Conservation (phyloP, 2,113 vertebrate genomes). For the Tachysurus vachellii region DNA sequence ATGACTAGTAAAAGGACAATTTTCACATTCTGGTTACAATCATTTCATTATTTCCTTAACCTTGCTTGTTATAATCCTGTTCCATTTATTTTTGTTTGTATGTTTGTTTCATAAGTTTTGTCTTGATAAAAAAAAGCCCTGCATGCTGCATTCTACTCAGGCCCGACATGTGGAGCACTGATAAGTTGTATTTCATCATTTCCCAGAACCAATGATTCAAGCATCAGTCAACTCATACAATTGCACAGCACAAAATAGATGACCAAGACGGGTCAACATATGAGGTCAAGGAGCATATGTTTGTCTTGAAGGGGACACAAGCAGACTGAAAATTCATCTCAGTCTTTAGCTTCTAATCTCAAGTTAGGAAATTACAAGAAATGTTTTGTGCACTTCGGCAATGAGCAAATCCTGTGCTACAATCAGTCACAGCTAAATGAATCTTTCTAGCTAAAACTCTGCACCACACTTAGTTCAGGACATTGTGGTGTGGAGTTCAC, state of each 20-base stretch:
- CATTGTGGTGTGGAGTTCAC: background rate
- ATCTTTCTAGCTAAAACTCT: conserved; percentile 24
- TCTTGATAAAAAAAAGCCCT: conserved; percentile 57
- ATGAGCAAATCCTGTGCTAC: conserved; percentile 8
- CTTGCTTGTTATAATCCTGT: conserved; percentile 1
- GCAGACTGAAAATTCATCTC: conserved; percentile 18
- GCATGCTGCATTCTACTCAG: conserved; percentile 70
- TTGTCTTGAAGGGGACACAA: conserved; percentile 17
- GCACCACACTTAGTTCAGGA: conserved; percentile 19
- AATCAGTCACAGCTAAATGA: conserved; percentile 9
- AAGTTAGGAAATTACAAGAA: background rate
- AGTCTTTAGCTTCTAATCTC: conserved; percentile 11
- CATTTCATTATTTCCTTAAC: conserved; percentile 29
- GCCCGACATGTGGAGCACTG: conserved; percentile 49
- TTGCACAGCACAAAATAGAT: conserved; percentile 41
- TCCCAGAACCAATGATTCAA: conserved; percentile 25
- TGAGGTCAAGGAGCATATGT: conserved; percentile 25
- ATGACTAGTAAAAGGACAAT: conserved; percentile 9
- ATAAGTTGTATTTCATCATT: conserved; percentile 36
- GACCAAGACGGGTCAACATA: background rate
- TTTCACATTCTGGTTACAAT: conserved; percentile 11
- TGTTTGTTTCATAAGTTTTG: conserved; percentile 38
- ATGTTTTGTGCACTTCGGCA: background rate
- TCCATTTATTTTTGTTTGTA: conserved; percentile 22
- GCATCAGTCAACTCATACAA: conserved; percentile 29